Percentiles rank a stretch among this genome's conserved stretches.
phyloP scores from a whole-genome alignment of 2,113 vertebrate genomes.

The Thunnus thynnus region DNA sequence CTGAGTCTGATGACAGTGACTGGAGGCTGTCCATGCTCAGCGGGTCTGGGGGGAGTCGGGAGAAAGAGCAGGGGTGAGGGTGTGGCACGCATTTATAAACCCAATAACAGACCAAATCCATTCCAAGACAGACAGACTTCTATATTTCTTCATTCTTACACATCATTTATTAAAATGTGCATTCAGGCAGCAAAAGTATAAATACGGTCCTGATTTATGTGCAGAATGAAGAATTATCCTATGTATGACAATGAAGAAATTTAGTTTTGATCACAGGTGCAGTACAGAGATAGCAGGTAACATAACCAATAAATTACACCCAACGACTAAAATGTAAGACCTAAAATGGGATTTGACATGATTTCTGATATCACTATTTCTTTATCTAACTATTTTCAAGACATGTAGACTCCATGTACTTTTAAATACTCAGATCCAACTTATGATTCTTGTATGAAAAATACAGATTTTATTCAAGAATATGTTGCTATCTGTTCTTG shows the following conservation, averaged over 20 bases:
- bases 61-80: not conserved
- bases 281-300: conserved; percentile 4
- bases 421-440: not conserved
- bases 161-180: too few species aligned
- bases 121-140: not conserved
- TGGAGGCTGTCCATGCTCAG: conserved; percentile 95
- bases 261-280: not conserved
- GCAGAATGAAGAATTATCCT: too few species aligned
- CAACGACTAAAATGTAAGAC: conserved; percentile 19
- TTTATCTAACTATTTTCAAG: not conserved
- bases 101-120: not conserved
- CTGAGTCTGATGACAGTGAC: conserved; percentile 94
- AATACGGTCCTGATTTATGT: too few species aligned
- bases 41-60: conserved; percentile 82
- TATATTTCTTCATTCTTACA: not conserved
- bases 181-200: too few species aligned
- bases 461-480: not conserved
- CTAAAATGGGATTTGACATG: not conserved
- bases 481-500: not conserved
- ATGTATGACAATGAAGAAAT: not conserved
- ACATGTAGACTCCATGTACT: not conserved
- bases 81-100: not conserved
- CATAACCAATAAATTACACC: conserved; percentile 15
- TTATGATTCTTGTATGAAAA: conserved; percentile 9
- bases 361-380: not conserved